A percentile compares a stretch with the other conserved stretches of the same genome.
Evolutionary conservation across 2,888 invertebrate species (phyloP).

Genomic region (Cephus nigrinus): DNA sequence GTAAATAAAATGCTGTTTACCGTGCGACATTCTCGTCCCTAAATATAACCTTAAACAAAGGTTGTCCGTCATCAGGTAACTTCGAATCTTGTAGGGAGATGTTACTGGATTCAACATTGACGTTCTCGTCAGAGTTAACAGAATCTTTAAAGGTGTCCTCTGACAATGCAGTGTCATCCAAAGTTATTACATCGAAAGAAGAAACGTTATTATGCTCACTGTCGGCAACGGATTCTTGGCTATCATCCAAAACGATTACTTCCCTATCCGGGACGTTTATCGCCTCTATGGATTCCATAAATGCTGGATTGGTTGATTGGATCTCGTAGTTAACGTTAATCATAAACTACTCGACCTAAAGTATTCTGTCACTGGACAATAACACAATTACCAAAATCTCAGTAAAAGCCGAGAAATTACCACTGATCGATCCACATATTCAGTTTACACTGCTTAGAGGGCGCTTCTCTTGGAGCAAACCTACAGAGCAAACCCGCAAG

Average conservation of each 20-base stretch:
- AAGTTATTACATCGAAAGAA: neutral
- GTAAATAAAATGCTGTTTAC: slow-evolving; percentile 37
- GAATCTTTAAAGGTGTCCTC: neutral
- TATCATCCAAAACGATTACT: slow-evolving; percentile 40
- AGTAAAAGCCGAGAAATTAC: neutral
- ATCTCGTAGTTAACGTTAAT: slow-evolving; percentile 27
- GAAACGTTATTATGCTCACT: slow-evolving; percentile 18
- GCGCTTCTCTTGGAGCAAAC: neutral
- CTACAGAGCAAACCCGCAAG: neutral
- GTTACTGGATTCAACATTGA: slow-evolving; percentile 5
- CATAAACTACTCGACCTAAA: slow-evolving; percentile 20
- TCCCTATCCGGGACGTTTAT: slow-evolving; percentile 24
- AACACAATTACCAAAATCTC: slow-evolving; percentile 7
- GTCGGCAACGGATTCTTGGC: slow-evolving; percentile 30
- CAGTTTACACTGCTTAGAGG: neutral
- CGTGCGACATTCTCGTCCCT: slow-evolving; percentile 47
- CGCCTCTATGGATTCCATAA: slow-evolving; percentile 4
- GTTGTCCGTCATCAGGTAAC: slow-evolving; percentile 19
- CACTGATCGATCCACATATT: neutral
- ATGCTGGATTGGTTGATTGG: slow-evolving; percentile 22
- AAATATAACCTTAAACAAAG: slow-evolving; percentile 57
- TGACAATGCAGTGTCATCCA: neutral
- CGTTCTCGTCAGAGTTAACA: neutral
- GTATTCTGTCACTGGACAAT: neutral
- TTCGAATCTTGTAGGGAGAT: neutral